Evolutionary conservation across 2,888 invertebrate genomes (phyloP).

Genomic region (Stramonita haemastoma): DNA sequence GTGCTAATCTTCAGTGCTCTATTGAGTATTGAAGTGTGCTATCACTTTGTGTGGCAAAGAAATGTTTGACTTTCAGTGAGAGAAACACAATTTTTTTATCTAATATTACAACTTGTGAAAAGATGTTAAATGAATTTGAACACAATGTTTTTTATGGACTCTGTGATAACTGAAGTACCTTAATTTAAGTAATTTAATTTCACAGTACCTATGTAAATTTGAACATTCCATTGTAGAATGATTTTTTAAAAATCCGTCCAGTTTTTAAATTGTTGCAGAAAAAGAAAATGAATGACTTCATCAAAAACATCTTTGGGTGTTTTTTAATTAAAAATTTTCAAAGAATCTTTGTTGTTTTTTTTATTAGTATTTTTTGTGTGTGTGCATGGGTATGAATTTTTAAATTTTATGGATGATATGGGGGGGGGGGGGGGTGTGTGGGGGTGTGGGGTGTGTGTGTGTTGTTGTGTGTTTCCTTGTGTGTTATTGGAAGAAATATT

Average conservation of each 20-base stretch:
- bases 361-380: not conserved
- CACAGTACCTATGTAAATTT: not conserved
- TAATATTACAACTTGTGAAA: too few species aligned
- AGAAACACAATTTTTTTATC: too few species aligned
- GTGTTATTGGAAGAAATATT: too few species aligned
- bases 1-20: not conserved
- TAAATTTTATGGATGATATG: not conserved
- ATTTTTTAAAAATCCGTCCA: not conserved
- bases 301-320: not conserved
- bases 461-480: too few species aligned
- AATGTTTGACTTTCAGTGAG: not conserved
- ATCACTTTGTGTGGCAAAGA: not conserved
- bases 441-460: not conserved
- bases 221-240: not conserved
- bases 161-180: not conserved
- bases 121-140: too few species aligned
- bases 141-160: not conserved
- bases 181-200: not conserved
- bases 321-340: not conserved
- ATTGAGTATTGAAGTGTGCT: not conserved
- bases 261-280: not conserved
- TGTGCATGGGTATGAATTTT: not conserved
- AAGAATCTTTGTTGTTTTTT: not conserved
- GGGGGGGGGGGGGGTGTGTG: too few species aligned
- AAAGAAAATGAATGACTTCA: not conserved